Base-by-base conservation (phyloP, 2,888 invertebrate species). In the Keiferia lycopersicella region DNA sequence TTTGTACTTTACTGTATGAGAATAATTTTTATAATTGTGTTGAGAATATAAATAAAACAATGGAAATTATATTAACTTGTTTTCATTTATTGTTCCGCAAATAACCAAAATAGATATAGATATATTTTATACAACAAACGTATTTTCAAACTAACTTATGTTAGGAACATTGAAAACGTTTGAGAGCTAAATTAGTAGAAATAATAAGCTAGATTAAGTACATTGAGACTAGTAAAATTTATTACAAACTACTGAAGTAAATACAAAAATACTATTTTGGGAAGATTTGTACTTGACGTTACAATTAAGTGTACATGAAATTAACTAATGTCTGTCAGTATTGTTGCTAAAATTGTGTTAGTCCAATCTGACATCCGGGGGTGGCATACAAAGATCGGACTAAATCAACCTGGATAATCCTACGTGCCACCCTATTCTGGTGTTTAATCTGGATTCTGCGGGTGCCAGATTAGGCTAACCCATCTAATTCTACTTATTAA, bases 1-100 rank as follows among this genome's bases (percentile, higher is more conserved):
- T 41, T 64, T 56, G 20, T 45, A 57, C 26, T 0, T 53, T 56
- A 14, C 2, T 26, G 12, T 8, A 63, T 61, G 60, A 45, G 61
- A 63, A 65, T 63, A 64, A 61, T 66, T 66, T 66, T 66, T 66
- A 66, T 63, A 63, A 66, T 66, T 48, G 22, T 57, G 63, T 65
- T 63, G 57, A 62, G 61, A 53, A 30, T 65, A 63, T 16, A 45
- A 63, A 65, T 63, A 65, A 65, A 65, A 57, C 3, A 50, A 48
- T 18, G 34, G 7, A 61, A 39, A 18, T 60, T 45, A 60, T 48
- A 14, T 41, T 30, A 30, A 63, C 0, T 39, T 45, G 12, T 65
- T 63, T 65, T 65, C 45, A 59, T 64, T 64, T 18, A 41, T 20
- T 20, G 26, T 59, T 39, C 11, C 14, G 18, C n/a, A 38, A 38